Base-by-base conservation (phyloP, 2,888 invertebrate genomes). In the Pocota personata region DNA sequence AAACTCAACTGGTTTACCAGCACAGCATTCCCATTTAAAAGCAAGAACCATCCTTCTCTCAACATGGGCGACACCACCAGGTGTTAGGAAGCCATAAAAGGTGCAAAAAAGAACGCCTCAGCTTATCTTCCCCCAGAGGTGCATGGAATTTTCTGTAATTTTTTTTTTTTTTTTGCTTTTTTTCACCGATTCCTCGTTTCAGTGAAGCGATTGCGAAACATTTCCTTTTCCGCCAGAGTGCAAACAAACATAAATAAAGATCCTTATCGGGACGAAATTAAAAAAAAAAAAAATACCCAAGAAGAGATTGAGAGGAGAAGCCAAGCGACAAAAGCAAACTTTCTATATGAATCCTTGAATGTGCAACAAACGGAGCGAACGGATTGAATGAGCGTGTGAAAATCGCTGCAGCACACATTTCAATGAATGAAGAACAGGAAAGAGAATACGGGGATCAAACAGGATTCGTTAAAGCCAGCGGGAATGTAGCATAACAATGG, bases 211-310 rank as follows among this genome's bases (percentile, higher is more conserved):
- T 83, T 83, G 79, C 79, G 73, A 79, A 79, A 79, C 79, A 79
- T 79, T 83, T 83, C 67, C 66, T 48, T 84, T 72, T 69, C 73
- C 71, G 57, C 75, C 50, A 60, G 75, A 80, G 64, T 80, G 79
- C 84, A 84, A 84, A 80, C 84, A 84, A 84, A 84, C 84, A 84
- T 84, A 84, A 84, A 80, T 80, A 84, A 84, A 64, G 84, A 84
- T 84, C 57, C 58, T 80, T 84, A 84, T 84, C 84, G 69, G 64
- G 75, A 69, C 50, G 37, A 27, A 67, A 79, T 57, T 19, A 6
- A 16, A 30, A 24, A 27, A 43, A 24, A 46, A 71, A 48, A 27
- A 46, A 30, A 14, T 3, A 40, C 16, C 14, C 40, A 43, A 21
- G 27, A 57, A 24, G 66, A 19, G 55, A 21, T 52, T 30, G 43